Evolutionary conservation across 2,888 invertebrate genomes (phyloP).

Genomic region (Diaperis boleti): DNA sequence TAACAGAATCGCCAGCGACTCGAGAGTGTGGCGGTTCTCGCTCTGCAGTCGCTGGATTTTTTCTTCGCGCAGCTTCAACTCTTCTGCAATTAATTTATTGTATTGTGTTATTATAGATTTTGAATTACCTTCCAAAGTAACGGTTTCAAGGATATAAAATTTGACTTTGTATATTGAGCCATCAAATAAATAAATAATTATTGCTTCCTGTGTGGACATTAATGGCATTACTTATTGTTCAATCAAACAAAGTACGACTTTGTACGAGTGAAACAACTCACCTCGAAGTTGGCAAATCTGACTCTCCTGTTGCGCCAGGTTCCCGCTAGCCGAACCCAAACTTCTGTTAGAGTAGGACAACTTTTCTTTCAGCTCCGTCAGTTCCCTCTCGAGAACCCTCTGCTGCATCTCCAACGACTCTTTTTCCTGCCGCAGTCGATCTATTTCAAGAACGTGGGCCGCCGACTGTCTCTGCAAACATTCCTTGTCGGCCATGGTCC

Average conservation of each 20-base stretch:
- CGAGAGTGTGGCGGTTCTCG: constrained; percentile 77
- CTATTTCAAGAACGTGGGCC: constrained; percentile 77
- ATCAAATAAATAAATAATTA: no score
- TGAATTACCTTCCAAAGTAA: no score
- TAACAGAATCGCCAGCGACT: constrained; percentile 78
- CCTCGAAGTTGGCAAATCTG: constrained; percentile 77
- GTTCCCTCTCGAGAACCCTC: constrained; percentile 79
- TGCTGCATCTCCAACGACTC: constrained; percentile 80
- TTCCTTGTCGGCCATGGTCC: constrained; percentile 78
- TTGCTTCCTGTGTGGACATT: no score
- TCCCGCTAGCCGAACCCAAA: constrained; percentile 76
- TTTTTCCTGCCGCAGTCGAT: constrained; percentile 81
- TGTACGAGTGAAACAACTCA: constrained; percentile 59
- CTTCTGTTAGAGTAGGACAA: constrained; percentile 74
- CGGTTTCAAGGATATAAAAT: no score
- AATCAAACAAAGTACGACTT: no score
- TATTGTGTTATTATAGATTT: no score
- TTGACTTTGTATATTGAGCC: no score
- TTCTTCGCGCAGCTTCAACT: constrained; percentile 77
- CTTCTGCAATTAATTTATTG: no score
- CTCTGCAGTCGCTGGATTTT: constrained; percentile 75
- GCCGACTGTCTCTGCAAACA: constrained; percentile 80
- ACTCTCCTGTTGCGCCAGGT: constrained; percentile 77
- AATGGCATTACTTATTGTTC: no score
- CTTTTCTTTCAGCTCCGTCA: constrained; percentile 77